These are phyloP conservation scores for Theodoxus fluviatilis DNA, from an alignment of 2,888 invertebrate genomes.

Conservation along the genomic window DNA sequence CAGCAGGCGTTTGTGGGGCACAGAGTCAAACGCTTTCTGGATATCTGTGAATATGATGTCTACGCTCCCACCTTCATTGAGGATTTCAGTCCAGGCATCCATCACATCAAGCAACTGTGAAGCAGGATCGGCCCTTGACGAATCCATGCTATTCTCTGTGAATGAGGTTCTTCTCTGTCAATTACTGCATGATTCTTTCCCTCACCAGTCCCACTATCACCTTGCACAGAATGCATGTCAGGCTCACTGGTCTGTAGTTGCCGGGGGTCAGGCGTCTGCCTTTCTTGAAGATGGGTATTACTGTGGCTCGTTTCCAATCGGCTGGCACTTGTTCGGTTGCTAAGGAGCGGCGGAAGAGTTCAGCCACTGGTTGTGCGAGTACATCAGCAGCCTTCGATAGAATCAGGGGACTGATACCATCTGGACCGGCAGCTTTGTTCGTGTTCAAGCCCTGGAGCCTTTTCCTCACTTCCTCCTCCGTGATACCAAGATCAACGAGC, in stretches of 20 bases:
- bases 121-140: neutral
- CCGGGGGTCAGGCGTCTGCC: neutral
- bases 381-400: neutral
- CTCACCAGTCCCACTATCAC: neutral
- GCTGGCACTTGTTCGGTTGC: neutral
- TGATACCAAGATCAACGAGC: conserved; percentile 3
- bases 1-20: neutral
- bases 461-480: neutral
- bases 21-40: conserved; percentile 5
- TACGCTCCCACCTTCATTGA: no score
- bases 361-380: neutral
- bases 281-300: neutral
- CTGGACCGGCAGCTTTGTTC: neutral
- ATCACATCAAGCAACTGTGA: no score
- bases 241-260: neutral
- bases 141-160: neutral
- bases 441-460: neutral
- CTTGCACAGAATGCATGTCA: neutral
- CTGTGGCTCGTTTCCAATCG: neutral
- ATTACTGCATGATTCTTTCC: neutral
- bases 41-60: neutral
- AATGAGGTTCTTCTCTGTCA: neutral
- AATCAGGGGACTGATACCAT: neutral
- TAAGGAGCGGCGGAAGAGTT: neutral
- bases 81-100: no score